These are phyloP conservation scores for Pogonophryne albipinna DNA, from an alignment of 2,797 vertebrate genomes.

Conservation along the genomic window DNA sequence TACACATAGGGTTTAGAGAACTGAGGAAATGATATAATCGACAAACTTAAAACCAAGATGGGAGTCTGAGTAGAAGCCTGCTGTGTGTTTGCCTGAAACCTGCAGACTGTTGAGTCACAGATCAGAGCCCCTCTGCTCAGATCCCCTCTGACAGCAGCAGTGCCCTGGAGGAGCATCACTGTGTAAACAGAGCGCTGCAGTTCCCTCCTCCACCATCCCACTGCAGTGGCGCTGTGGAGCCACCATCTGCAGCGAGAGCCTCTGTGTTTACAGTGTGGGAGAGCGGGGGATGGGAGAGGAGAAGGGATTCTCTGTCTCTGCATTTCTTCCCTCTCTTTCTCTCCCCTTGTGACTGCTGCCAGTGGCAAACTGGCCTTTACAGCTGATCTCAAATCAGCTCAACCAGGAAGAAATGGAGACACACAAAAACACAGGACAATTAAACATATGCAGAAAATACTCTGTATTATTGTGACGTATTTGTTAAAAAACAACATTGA, in stretches of 20 bases:
- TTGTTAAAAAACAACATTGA: slow-evolving; percentile 5
- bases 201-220: slow-evolving; percentile 52
- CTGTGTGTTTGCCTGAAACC: slow-evolving; percentile 37
- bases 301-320: slow-evolving; percentile 67
- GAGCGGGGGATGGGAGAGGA: slow-evolving; percentile 54
- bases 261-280: slow-evolving; percentile 67
- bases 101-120: slow-evolving; percentile 50
- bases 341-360: slow-evolving; percentile 40
- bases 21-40: background rate
- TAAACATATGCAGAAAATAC: slow-evolving; percentile 3
- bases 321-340: slow-evolving; percentile 22
- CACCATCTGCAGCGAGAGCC: slow-evolving; percentile 27
- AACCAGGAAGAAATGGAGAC: background rate
- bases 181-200: slow-evolving; percentile 70
- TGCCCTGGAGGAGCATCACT: slow-evolving; percentile 38
- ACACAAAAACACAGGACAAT: slow-evolving; percentile 8
- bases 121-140: slow-evolving; percentile 35
- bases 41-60: background rate
- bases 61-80: background rate
- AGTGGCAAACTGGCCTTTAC: slow-evolving; percentile 53
- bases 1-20: background rate
- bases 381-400: slow-evolving; percentile 51
- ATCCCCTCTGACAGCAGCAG: slow-evolving; percentile 65
- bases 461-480: background rate
- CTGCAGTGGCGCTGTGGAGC: slow-evolving; percentile 74